Percentiles rank a stretch among this genome's conserved stretches.
Conservation (phyloP, 2,888 invertebrate species). For the Tenthredo scrophulariae region DNA sequence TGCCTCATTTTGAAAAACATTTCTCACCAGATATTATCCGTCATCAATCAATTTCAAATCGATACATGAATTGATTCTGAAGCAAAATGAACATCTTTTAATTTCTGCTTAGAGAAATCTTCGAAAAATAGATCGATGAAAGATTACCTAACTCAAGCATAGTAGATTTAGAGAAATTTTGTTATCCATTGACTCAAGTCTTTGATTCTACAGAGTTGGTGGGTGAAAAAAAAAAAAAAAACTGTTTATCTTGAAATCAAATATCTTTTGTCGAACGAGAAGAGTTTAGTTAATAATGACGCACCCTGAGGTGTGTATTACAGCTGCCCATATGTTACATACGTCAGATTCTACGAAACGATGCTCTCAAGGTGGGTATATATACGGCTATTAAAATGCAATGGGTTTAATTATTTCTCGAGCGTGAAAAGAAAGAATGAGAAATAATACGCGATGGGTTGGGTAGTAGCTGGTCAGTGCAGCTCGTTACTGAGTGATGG, state of each 20-base stretch:
- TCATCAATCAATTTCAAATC: background rate
- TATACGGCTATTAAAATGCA: conserved; percentile 42
- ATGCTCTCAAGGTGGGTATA: background rate
- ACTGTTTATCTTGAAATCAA: background rate
- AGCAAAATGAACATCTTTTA: background rate
- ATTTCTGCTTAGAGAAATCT: background rate
- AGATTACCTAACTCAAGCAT: background rate
- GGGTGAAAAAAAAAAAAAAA: background rate
- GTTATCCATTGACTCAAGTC: background rate
- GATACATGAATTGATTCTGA: background rate
- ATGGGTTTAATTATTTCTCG: conserved; percentile 51
- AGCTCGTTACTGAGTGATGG: conserved; percentile 52
- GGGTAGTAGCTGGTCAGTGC: conserved; percentile 17
- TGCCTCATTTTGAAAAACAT: conserved; percentile 11
- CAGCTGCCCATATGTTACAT: background rate
- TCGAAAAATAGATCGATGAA: background rate
- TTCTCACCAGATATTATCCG: background rate
- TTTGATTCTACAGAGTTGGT: background rate
- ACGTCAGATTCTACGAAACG: conserved; percentile 36
- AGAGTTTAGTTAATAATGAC: conserved; percentile 4
- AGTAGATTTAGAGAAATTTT: background rate
- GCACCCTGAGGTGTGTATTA: conserved; percentile 13
- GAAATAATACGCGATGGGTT: conserved; percentile 48
- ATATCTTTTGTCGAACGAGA: background rate
- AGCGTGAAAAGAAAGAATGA: conserved; percentile 52